These are phyloP conservation scores for Lucilia sericata DNA, from an alignment of 1,140 invertebrate genomes.

Conservation along the genomic window DNA sequence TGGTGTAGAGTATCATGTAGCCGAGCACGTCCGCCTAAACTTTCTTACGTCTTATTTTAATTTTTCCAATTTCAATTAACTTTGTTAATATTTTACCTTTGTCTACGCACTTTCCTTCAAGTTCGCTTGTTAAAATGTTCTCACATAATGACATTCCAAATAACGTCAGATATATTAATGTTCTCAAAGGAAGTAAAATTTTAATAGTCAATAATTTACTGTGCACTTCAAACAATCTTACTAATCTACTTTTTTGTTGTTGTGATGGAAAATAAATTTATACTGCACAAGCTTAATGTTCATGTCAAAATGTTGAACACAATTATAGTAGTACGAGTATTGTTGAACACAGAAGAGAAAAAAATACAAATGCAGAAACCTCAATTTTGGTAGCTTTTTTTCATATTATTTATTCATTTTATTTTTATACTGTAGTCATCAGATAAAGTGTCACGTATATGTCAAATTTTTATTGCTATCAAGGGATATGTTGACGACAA, in stretches of 20 bases:
- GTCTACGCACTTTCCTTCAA: too few relatives aligned
- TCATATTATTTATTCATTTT: not conserved
- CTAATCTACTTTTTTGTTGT: conserved; percentile 21
- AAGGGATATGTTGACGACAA: conserved; percentile 36
- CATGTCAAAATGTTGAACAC: not conserved
- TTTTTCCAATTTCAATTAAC: too few relatives aligned
- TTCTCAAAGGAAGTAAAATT: not conserved
- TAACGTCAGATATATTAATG: too few relatives aligned
- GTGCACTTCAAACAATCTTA: not conserved
- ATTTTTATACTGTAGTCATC: conserved; percentile 34
- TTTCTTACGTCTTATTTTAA: too few relatives aligned
- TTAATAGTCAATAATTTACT: conserved; percentile 16
- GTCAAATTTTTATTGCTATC: conserved; percentile 43
- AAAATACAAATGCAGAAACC: not conserved
- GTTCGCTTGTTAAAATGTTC: too few relatives aligned
- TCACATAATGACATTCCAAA: too few relatives aligned
- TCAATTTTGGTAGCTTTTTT: not conserved
- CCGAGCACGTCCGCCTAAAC: too few relatives aligned
- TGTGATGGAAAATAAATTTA: not conserved
- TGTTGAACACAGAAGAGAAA: not conserved
- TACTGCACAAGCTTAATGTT: not conserved
- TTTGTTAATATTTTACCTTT: too few relatives aligned
- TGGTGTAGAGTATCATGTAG: too few relatives aligned
- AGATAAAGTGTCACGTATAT: conserved; percentile 43
- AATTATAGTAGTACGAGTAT: not conserved